A percentile compares a stretch with the other conserved stretches of the same genome.
These are phyloP conservation scores for Rhinoderma darwinii DNA, from an alignment of 2,113 vertebrate genomes.

Conservation along the genomic window DNA sequence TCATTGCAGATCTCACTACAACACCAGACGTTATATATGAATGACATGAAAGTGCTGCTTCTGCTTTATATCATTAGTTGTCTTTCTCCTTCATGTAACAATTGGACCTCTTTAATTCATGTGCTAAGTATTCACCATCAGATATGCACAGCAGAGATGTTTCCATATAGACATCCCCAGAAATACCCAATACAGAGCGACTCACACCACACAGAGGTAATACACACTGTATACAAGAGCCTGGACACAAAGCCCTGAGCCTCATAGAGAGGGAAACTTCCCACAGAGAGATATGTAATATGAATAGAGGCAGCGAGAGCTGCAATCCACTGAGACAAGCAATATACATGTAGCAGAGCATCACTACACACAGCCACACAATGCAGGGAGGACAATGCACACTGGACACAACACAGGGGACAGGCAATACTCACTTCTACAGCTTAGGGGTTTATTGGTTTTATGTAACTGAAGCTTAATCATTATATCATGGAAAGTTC, in stretches of 20 bases:
- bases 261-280: neutral
- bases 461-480: no score
- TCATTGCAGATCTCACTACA: neutral
- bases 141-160: neutral
- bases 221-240: neutral
- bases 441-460: no score
- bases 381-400: no score
- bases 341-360: neutral
- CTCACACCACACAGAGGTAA: neutral
- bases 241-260: no score
- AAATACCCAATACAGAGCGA: neutral
- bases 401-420: neutral
- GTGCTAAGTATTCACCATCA: neutral
- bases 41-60: neutral
- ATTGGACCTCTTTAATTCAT: neutral
- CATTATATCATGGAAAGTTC: no score
- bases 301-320: neutral
- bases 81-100: neutral
- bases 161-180: neutral
- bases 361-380: neutral
- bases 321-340: neutral
- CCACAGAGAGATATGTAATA: neutral
- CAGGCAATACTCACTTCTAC: no score
- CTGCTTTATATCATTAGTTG: neutral
- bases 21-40: neutral